Conservation (phyloP, 2,888 invertebrate genomes). For the Lampropteryx suffumata region DNA sequence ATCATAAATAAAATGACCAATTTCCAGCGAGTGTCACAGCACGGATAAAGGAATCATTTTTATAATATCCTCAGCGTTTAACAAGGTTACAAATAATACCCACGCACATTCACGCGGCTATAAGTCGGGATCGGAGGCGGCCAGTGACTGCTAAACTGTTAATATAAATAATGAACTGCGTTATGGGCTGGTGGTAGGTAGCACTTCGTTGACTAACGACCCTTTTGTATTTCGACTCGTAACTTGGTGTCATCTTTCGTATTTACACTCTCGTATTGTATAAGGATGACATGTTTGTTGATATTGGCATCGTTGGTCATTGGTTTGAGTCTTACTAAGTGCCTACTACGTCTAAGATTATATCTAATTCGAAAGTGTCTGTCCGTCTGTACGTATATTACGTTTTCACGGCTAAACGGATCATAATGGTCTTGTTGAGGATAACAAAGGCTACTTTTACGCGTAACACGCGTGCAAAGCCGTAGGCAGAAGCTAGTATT, state of each 20-base stretch:
- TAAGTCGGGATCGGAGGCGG: conserved; percentile 74
- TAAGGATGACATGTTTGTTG: conserved; percentile 35
- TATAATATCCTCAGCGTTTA: conserved; percentile 82
- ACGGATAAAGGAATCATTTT: conserved; percentile 82
- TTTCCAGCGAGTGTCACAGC: conserved; percentile 81
- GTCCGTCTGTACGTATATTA: no score
- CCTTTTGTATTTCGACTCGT: conserved; percentile 66
- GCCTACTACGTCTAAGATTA: background rate
- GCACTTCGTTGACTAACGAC: conserved; percentile 75
- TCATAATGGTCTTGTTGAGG: no score
- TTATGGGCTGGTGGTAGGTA: conserved; percentile 73
- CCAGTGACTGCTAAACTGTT: conserved; percentile 82
- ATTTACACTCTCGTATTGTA: conserved; percentile 27
- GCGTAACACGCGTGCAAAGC: no score
- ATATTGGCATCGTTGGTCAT: conserved; percentile 40
- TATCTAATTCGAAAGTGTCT: no score
- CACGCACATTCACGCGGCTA: conserved; percentile 80
- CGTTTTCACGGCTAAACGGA: no score
- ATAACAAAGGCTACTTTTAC: no score
- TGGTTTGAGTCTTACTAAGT: conserved; percentile 17
- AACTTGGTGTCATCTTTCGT: conserved; percentile 46
- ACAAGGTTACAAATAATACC: conserved; percentile 82
- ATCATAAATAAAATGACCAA: conserved; percentile 80
- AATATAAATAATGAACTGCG: conserved; percentile 83
- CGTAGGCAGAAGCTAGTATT: no score